Base-by-base conservation (phyloP, 2,113 vertebrate species). In the Ornithorhynchus anatinus region DNA sequence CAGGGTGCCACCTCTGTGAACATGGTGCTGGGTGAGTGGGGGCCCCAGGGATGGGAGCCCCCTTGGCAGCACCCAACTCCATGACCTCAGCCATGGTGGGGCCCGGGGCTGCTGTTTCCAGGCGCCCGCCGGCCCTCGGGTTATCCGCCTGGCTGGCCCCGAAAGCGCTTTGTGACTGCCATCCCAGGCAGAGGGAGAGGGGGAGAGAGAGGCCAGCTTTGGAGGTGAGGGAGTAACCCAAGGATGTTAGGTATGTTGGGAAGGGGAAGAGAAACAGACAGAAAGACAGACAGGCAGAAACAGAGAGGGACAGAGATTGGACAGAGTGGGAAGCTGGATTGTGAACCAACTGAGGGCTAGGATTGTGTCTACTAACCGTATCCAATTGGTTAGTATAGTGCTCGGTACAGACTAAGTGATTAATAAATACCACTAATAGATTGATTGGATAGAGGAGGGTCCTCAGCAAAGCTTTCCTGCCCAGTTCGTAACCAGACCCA, bases 101-200 rank as follows among this genome's bases (percentile, higher is more conserved):
- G 59, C 56, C 38, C 40, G 25, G 64, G 69, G 54, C 72, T 56
- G 67, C 71, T 69, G 61, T 75, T 59, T 71, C 81, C 74, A 64
- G 35, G 65, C 61, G 7, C 73, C 85, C 80, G 85, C 80, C 83
- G 82, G 74, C 69, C 62, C 58, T 3, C 7, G 12, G 20, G 64
- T 87, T 76, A 47, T 23, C 82, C 65, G 85, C 82, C 75, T 83
- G 75, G 83, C 71, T 79, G 69, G 62, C 37, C 80, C 65, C 78
- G 56, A 85, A 87, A 85, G 77, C 45, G 75, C 79, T 76, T 61
- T 51, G 75, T 56, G 59, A n/a, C n/a, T n/a, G n/a, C 1, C 11
- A 22, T 5, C 42, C 10, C 8, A 22, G 42, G 1, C 10, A n/a
- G 42, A 23, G n/a, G 44, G 10, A 45, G 22, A 23, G 8, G 19